These are phyloP conservation scores for Colletes collaris DNA, from an alignment of 2,888 invertebrate genomes.

Conservation along the genomic window DNA sequence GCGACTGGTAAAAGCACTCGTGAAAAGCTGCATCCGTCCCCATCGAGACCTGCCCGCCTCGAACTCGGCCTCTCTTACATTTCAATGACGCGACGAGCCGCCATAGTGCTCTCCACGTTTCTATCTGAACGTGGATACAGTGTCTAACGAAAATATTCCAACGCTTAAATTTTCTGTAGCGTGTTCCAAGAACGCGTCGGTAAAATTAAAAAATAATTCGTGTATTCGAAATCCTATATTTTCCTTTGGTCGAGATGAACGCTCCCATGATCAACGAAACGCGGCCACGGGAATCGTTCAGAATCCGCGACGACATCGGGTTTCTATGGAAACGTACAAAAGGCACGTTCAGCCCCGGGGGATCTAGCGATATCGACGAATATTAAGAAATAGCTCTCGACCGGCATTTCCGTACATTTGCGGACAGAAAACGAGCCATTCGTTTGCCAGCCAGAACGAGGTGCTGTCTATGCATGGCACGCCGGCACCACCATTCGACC, in stretches of 20 bases:
- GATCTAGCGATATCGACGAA: constrained; percentile 76
- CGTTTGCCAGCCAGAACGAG: constrained; percentile 77
- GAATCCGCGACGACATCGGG: constrained; percentile 57
- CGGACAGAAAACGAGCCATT: constrained; percentile 78
- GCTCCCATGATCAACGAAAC: neutral
- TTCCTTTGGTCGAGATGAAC: neutral
- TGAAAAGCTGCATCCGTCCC: constrained; percentile 72
- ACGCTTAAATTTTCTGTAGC: too few relatives aligned
- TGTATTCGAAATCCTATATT: too few relatives aligned
- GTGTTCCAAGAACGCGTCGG: too few relatives aligned
- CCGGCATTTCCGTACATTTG: constrained; percentile 78
- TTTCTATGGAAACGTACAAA: constrained; percentile 76
- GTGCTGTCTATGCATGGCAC: constrained; percentile 82
- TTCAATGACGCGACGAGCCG: constrained; percentile 50
- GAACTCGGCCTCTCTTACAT: constrained; percentile 53
- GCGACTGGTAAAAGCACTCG: constrained; percentile 78
- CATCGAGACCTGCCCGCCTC: constrained; percentile 31
- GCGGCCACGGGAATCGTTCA: constrained; percentile 14
- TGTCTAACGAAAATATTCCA: too few relatives aligned
- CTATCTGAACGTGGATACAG: neutral
- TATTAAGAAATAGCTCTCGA: constrained; percentile 81
- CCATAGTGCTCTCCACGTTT: neutral
- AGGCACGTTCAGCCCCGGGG: constrained; percentile 61
- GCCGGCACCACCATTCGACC: constrained; percentile 72
- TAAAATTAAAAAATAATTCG: too few relatives aligned